Evolutionary conservation across 1,140 invertebrate genomes (phyloP).

Genomic region (Periplaneta americana): DNA sequence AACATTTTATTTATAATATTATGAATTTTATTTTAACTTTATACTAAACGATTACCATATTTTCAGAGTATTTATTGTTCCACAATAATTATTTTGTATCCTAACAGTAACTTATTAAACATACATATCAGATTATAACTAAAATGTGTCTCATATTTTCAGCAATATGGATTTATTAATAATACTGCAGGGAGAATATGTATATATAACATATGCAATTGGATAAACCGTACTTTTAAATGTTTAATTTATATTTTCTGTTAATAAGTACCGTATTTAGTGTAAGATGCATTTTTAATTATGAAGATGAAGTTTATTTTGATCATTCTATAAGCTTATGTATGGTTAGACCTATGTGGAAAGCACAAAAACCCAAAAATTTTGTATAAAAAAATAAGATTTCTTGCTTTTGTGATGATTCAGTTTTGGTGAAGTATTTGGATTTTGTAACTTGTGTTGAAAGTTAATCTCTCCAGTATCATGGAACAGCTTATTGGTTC

Average conservation of each 20-base stretch:
- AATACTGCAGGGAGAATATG: not conserved
- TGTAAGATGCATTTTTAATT: not conserved
- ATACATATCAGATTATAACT: too few species aligned
- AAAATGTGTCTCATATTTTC: too few species aligned
- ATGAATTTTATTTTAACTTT: not conserved
- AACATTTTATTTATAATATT: not conserved
- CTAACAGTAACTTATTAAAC: too few species aligned
- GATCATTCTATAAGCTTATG: too few species aligned
- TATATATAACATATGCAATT: not conserved
- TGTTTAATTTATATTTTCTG: not conserved
- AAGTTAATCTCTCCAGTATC: not conserved
- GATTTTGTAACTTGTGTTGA: not conserved
- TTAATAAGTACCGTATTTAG: too few species aligned
- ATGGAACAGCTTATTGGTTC: too few species aligned
- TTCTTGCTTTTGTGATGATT: not conserved
- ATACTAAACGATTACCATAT: too few species aligned
- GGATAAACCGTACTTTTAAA: not conserved
- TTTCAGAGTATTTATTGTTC: too few species aligned
- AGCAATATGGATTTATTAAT: not conserved
- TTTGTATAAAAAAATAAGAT: not conserved
- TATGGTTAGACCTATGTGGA: too few species aligned
- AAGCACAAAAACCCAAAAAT: not conserved
- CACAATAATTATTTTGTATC: too few species aligned
- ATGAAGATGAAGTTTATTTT: not conserved
- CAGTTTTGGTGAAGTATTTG: not conserved